phyloP scores from a whole-genome alignment of 2,113 vertebrate species.

The Catharus minimus region DNA sequence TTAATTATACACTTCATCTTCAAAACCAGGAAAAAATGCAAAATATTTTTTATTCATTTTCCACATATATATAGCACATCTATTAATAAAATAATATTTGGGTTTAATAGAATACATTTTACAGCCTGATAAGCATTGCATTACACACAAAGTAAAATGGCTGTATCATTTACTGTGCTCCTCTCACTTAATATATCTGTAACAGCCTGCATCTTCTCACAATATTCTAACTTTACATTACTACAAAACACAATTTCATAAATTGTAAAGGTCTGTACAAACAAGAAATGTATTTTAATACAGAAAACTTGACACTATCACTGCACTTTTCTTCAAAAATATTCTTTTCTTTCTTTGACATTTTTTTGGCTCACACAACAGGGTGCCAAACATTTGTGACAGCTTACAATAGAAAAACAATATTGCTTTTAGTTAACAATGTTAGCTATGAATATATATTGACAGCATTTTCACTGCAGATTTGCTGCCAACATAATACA shows the following conservation, averaged over 20 bases:
- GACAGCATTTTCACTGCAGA: slow-evolving; percentile 79
- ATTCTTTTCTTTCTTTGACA: slow-evolving; percentile 64
- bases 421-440: slow-evolving; percentile 85
- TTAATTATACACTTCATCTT: background rate
- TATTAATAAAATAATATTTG: slow-evolving; percentile 7
- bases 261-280: slow-evolving; percentile 25
- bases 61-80: background rate
- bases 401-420: slow-evolving; percentile 81
- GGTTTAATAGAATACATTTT: background rate
- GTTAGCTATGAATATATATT: slow-evolving; percentile 83
- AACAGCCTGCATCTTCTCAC: background rate
- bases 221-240: slow-evolving; percentile 44
- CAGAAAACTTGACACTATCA: slow-evolving; percentile 64
- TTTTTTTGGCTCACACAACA: slow-evolving; percentile 72
- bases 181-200: background rate
- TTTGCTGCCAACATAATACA: slow-evolving; percentile 78
- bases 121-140: background rate
- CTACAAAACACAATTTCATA: slow-evolving; percentile 16
- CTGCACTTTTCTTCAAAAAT: slow-evolving; percentile 51
- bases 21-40: background rate
- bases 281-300: slow-evolving; percentile 47
- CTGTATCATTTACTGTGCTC: background rate
- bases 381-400: slow-evolving; percentile 77
- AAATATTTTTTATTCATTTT: background rate
- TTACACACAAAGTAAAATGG: slow-evolving; percentile 17